Conservation (phyloP, 2,888 invertebrate species). For the Mechanitis mazaeus region DNA sequence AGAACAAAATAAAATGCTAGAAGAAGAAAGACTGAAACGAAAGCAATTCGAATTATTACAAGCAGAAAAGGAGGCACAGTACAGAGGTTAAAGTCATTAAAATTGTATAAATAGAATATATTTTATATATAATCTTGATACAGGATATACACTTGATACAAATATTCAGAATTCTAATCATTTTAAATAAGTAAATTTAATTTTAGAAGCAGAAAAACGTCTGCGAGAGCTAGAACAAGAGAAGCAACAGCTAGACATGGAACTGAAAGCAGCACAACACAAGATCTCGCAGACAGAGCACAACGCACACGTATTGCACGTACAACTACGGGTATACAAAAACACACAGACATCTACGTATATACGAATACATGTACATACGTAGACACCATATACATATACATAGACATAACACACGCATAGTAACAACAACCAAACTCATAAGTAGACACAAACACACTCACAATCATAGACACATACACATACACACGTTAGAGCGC, state of each 20-base stretch:
- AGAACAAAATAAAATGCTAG: conserved; percentile 83
- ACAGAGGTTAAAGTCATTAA: conserved; percentile 70
- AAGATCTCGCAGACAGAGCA: conserved; percentile 83
- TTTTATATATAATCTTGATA: not conserved
- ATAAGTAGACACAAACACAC: not conserved
- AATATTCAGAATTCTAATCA: not conserved
- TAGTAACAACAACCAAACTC: too few species aligned
- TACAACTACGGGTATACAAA: conserved; percentile 58
- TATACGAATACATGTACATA: too few species aligned
- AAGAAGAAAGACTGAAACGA: conserved; percentile 84
- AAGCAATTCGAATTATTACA: conserved; percentile 84
- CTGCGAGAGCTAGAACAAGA: conserved; percentile 84
- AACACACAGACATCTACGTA: not conserved
- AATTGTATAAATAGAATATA: too few species aligned
- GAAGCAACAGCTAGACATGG: conserved; percentile 81
- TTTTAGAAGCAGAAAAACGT: conserved; percentile 81
- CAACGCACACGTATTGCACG: conserved; percentile 60
- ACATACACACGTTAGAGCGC: not conserved
- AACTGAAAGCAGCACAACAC: conserved; percentile 81
- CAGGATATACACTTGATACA: too few species aligned
- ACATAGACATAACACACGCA: too few species aligned
- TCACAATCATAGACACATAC: not conserved
- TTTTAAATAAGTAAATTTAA: not conserved
- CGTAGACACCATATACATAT: too few species aligned
- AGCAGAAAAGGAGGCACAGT: conserved; percentile 81